Evolutionary conservation across 2,888 invertebrate species (phyloP), one percentile per base, ranked within the genome.

Genomic region (Rhagium mordax): DNA sequence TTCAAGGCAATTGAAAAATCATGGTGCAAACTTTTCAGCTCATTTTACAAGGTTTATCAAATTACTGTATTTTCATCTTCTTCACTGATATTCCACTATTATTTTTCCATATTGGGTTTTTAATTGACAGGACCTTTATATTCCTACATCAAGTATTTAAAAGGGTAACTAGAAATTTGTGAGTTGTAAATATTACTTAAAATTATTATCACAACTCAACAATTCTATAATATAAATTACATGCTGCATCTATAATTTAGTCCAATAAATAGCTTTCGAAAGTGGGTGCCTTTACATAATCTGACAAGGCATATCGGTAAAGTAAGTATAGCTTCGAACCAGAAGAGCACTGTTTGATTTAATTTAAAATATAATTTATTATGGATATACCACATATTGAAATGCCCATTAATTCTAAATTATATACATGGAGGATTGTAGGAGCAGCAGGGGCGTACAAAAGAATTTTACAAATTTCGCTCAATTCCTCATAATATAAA

Each of bases 361-460:
- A 64, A 64, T 49, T 64, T 64, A 21, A 49, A 21, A 47, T 55
- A 48, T 48, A 64, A 64, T 64, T 64, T 64, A 64, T 64, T 48
- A 13, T 15, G 24, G 10, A 20, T 18, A 20, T 47, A 64, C 21
- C 21, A 64, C 49, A 64, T 48, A 64, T 48, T 24, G 21, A 48
- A 49, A 16, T 64, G 24, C 20, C 49, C 64, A 64, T 64, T 64
- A 64, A 49, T 33, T 49, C 13, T 13, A 48, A 64, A 48, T 64
- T 64, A 20, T 20, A 16, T 55, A 24, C 55, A 55, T 13, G 55
- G 18, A 7, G 24, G 6, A 55, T n/a, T 5, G 21, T 1, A 4
- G 16, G 24, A 55, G 6, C 24, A n/a, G 13, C 24, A 55, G 24
- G 5, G 24, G 55, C 24, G 55, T 55, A 6, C 3, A n/a, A 51